phyloP scores from a whole-genome alignment of 2,113 vertebrate genomes.

The Labeo rohita region DNA sequence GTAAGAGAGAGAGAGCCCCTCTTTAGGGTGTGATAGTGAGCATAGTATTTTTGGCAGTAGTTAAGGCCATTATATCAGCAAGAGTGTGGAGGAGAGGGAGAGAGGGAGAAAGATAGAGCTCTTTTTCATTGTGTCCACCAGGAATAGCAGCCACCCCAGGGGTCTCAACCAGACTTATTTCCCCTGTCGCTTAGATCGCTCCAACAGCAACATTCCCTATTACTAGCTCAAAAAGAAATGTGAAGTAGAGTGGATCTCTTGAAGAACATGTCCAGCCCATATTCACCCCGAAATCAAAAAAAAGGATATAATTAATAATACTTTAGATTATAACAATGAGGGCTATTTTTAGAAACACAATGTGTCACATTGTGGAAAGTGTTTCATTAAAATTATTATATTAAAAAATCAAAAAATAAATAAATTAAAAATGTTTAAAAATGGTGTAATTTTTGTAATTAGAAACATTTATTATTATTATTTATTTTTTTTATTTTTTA shows the following conservation, averaged over 20 bases:
- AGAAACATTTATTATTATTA: too few relatives aligned
- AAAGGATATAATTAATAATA: neutral
- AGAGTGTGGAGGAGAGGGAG: constrained; percentile 12
- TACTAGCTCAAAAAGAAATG: neutral
- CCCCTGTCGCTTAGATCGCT: neutral
- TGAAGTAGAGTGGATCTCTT: neutral
- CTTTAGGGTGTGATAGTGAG: constrained; percentile 6
- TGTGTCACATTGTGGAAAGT: neutral
- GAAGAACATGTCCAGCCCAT: neutral
- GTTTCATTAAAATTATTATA: too few relatives aligned
- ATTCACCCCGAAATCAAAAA: neutral
- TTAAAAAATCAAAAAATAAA: too few relatives aligned
- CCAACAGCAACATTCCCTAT: neutral
- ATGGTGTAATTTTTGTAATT: too few relatives aligned
- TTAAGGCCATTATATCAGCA: constrained; percentile 31
- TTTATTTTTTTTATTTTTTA: neutral
- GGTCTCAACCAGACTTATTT: constrained; percentile 1
- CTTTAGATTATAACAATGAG: neutral
- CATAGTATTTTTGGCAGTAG: constrained; percentile 36
- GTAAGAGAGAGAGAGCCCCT: neutral
- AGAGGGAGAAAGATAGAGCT: neutral
- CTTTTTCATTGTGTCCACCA: constrained; percentile 17
- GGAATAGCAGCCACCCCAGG: constrained; percentile 3
- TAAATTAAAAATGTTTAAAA: too few relatives aligned
- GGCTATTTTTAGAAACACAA: neutral